These are phyloP conservation scores for Agelas oroides DNA, from an alignment of 37 sponge, comb jelly and placozoan species.

Conservation along the genomic window DNA sequence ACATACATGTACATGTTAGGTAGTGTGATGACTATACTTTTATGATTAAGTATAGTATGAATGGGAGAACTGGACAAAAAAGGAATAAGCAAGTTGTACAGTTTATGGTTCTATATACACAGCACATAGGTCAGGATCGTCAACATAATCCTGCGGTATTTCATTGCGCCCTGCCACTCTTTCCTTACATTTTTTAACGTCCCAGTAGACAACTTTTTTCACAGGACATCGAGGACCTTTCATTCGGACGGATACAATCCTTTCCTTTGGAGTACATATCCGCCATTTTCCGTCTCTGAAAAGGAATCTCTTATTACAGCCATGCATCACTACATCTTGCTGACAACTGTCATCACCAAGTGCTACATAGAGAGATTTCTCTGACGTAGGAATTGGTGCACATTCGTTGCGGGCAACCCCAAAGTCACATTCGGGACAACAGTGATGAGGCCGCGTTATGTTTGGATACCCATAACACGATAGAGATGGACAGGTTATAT, in stretches of 20 bases:
- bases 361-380: background rate
- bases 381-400: constrained; percentile 4
- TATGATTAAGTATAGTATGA: too few species aligned
- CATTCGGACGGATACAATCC: background rate
- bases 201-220: background rate
- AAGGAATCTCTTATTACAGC: constrained; percentile 31
- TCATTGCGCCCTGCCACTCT: background rate
- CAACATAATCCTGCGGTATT: background rate
- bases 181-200: background rate
- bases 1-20: background rate
- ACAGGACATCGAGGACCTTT: background rate
- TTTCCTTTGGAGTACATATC: background rate
- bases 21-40: background rate
- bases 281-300: background rate
- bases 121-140: background rate
- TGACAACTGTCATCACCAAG: constrained; percentile 16
- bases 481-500: background rate
- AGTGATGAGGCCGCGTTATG: background rate
- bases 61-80: too few species aligned
- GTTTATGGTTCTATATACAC: background rate
- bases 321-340: constrained; percentile 20
- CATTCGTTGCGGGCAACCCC: constrained; percentile 30
- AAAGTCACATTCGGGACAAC: constrained; percentile 59
- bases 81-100: too few species aligned
- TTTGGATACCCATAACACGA: constrained; percentile 41